A percentile compares a stretch with the other conserved stretches of the same genome.
Conservation (phyloP, 2,888 invertebrate genomes). For the Siphonodentalium dalli region DNA sequence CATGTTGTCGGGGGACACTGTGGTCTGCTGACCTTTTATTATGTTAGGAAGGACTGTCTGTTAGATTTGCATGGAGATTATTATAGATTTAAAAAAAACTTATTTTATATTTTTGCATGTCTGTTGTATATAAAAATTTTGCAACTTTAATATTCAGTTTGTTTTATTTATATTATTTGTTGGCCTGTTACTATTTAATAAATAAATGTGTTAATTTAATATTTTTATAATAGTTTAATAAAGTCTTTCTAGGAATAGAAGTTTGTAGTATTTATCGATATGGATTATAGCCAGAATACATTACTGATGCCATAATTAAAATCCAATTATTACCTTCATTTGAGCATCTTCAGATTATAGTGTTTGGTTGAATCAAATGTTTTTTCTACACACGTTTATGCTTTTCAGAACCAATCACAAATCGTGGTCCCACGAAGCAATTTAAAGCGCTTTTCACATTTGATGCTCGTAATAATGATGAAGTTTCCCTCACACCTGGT, state of each 20-base stretch:
- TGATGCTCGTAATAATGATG: constrained; percentile 88
- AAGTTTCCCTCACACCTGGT: constrained; percentile 90
- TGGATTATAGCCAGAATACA: neutral
- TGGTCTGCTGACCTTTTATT: too few relatives aligned
- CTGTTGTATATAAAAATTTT: neutral
- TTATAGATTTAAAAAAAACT: constrained; percentile 4
- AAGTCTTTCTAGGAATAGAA: neutral
- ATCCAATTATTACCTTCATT: too few relatives aligned
- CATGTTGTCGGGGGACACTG: too few relatives aligned
- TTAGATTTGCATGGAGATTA: neutral
- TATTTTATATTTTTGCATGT: neutral
- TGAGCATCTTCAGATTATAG: neutral
- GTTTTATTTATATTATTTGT: too few relatives aligned
- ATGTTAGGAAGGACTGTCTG: neutral
- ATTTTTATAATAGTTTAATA: neutral
- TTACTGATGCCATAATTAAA: neutral
- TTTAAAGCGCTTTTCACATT: constrained; percentile 86
- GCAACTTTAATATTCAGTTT: neutral
- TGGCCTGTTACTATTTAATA: too few relatives aligned
- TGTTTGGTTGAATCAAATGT: neutral
- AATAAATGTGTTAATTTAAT: neutral
- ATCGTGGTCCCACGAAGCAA: constrained; percentile 26
- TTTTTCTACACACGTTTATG: neutral
- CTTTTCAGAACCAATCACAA: too few relatives aligned
- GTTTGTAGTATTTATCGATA: neutral